Evolutionary conservation across 2,888 invertebrate genomes (phyloP), one percentile per base, ranked within the genome.

Genomic region (Epistrophe grossulariae): DNA sequence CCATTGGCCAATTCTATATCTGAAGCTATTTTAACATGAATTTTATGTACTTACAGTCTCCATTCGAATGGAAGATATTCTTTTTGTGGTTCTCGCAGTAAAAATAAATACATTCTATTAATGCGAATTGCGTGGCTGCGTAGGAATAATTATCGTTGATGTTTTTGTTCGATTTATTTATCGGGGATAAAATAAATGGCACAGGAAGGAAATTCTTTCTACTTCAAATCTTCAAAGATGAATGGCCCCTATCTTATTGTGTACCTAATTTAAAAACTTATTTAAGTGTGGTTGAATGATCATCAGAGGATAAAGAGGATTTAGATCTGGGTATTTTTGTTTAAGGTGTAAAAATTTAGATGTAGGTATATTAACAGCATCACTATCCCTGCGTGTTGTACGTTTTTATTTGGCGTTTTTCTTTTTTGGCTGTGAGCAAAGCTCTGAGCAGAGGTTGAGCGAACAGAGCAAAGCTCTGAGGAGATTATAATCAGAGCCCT

Each of bases 51-150:
- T 43, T 73, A 15, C 48, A 13, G 60, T 70, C 31, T 79, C 60
- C 43, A 66, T 66, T 73, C 40, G 45, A 40, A 66, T 60, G 38
- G 31, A 64, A 43, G 35, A 57, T 60, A 28, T 62, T 72, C 62
- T 59, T 59, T 72, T 40, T 3, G 24, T 5, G 40, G 17, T 45
- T 72, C 13, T 28, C 9, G 60, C 43, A 24, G 28, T 45, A 57
- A 66, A 70, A 59, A 62, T 45, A 78, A 74, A 60, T 79, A 19
- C 35, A 71, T 74, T 83, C n/a, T 17, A 31, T 68, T 84, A 80
- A 70, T 76, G 74, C 17, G 35, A 19, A 38, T 24, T 24, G 17
- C n/a, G 11, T 24, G 3, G 24, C n/a, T 28, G 9, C 17, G 2
- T 5, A 7, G 31, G 15, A 68, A 50, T 38, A 68, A 52, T 81